These are phyloP conservation scores for Teleogryllus oceanicus DNA, from an alignment of 2,888 invertebrate species.

Conservation along the genomic window DNA sequence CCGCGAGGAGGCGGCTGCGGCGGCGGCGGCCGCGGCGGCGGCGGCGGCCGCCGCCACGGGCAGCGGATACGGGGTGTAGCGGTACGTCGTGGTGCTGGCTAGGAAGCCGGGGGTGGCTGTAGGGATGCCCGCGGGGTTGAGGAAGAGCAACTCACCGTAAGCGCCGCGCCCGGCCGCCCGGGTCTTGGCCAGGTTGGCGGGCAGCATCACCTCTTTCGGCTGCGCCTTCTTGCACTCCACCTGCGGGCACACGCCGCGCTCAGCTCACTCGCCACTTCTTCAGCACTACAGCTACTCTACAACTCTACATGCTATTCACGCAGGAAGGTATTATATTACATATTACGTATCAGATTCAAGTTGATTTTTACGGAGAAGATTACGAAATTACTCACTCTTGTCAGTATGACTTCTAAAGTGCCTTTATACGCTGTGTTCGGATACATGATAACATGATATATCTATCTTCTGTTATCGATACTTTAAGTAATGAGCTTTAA, in stretches of 20 bases:
- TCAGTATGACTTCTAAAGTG: too few relatives aligned
- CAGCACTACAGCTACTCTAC: too few relatives aligned
- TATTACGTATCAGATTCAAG: too few relatives aligned
- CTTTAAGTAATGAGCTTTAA: too few relatives aligned
- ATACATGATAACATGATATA: too few relatives aligned
- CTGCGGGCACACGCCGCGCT: slow-evolving; percentile 56
- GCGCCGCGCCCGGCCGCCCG: slow-evolving; percentile 92
- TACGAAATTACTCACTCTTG: too few relatives aligned
- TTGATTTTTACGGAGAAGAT: too few relatives aligned
- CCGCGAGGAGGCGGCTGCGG: slow-evolving; percentile 43
- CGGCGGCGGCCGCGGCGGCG: slow-evolving; percentile 26
- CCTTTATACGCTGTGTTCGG: too few relatives aligned
- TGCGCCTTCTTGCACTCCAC: slow-evolving; percentile 99
- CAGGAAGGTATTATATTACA: too few relatives aligned
- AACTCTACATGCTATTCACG: too few relatives aligned
- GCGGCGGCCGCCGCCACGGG: slow-evolving; percentile 48
- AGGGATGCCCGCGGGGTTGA: slow-evolving; percentile 55
- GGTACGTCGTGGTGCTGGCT: slow-evolving; percentile 52
- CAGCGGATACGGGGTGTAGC: slow-evolving; percentile 62
- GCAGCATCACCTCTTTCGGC: slow-evolving; percentile 99
- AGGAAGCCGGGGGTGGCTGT: slow-evolving; percentile 42
- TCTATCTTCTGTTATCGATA: too few relatives aligned
- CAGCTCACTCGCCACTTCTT: too few relatives aligned
- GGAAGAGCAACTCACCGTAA: slow-evolving; percentile 96
- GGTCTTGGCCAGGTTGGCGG: slow-evolving; percentile 92